Evolutionary conservation across 2,888 invertebrate species (phyloP), one percentile per base, ranked within the genome.

Genomic region (Drosophila rellima): DNA sequence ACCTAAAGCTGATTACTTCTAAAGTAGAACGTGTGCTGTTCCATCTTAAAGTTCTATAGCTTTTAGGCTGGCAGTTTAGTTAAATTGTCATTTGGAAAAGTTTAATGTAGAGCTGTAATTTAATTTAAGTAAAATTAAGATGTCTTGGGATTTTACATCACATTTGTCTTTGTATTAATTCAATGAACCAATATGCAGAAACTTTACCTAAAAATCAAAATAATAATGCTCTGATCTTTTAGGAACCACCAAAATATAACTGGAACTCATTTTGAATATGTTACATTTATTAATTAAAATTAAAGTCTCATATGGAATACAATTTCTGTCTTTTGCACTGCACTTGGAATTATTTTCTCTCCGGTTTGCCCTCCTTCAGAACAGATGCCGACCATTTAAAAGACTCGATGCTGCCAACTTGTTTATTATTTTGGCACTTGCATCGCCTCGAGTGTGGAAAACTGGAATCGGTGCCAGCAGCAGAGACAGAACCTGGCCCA

Each of bases 351-450:
- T 2, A 20, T 33, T 18, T 48, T 20, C 39, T 37, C 3, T 11
- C 4, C 11, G 11, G n/a, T 39, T 26, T 23, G 7, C 8, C 2
- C 11, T 15, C 7, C 7, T 11, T 0, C 1, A 2, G 6, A 20
- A 29, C 55, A 55, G 55, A 42, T 55, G 55, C 15, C 31, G 26
- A 10, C 20, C 15, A 50, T 47, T 48, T 10, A 50, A 40, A 31
- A 37, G 15, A 33, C 17, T 26, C 18, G 6, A 50, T 37, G 31
- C 54, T 47, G 47, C 18, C 55, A 56, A 61, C 57, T 57, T 60
- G 62, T 78, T 78, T 75, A 71, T 71, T 68, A 51, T 63, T 68
- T 57, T 54, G 67, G 35, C 67, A 65, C 62, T 54, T 62, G 37
- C 52, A 60, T 55, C 48, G 33, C 26, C 35, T 45, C 51, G 31